These are phyloP conservation scores for Mormyrops boulengeri DNA, from an alignment of 2,797 vertebrate genomes.

Conservation along the genomic window DNA sequence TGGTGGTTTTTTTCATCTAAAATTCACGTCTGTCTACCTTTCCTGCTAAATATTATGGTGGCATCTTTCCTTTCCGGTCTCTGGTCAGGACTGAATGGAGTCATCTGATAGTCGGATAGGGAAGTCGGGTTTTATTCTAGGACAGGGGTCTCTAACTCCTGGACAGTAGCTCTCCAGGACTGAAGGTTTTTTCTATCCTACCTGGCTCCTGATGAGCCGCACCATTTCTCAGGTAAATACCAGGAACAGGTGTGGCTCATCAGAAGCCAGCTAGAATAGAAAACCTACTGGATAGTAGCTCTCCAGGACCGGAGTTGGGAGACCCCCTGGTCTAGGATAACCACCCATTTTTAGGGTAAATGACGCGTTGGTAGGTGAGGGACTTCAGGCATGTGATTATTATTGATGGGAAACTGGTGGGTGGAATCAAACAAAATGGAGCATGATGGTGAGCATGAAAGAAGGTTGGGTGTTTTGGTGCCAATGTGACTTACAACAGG, in stretches of 20 bases:
- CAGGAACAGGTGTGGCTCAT: too few relatives aligned
- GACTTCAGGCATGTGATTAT: background rate
- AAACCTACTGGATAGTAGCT: too few relatives aligned
- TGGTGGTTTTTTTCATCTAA: background rate
- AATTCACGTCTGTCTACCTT: background rate
- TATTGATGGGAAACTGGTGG: background rate
- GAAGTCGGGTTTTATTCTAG: background rate
- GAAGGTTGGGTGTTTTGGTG: background rate
- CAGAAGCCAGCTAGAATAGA: too few relatives aligned
- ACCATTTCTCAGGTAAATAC: too few relatives aligned
- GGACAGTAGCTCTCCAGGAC: too few relatives aligned
- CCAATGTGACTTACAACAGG: background rate
- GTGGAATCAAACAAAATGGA: background rate
- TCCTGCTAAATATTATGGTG: background rate
- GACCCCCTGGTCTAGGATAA: background rate
- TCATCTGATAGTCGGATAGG: background rate
- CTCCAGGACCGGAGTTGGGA: too few relatives aligned
- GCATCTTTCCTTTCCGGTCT: background rate
- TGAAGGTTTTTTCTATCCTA: too few relatives aligned
- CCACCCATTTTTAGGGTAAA: background rate
- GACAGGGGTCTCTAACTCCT: too few relatives aligned
- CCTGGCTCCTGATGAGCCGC: too few relatives aligned
- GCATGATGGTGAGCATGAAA: background rate
- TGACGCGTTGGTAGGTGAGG: background rate
- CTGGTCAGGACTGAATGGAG: background rate